Percentiles rank a stretch among this genome's conserved stretches.
Conservation (phyloP, 2,888 invertebrate genomes). For the Cistogaster globosa region DNA sequence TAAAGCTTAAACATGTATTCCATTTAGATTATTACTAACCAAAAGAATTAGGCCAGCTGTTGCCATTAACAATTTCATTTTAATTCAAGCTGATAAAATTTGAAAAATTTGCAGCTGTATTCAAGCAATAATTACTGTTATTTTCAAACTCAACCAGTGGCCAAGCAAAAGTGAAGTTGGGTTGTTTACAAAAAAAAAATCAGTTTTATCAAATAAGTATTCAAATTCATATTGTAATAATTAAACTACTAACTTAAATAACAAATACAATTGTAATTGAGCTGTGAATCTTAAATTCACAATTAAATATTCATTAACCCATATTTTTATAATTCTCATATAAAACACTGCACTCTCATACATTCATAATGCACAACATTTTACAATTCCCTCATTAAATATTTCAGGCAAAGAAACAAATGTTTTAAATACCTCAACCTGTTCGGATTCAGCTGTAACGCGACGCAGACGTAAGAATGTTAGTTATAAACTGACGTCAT, state of each 20-base stretch:
- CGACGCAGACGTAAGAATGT: conserved; percentile 81
- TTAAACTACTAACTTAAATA: not conserved
- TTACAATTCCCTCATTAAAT: conserved; percentile 36
- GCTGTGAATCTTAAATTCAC: not conserved
- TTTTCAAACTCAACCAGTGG: no score
- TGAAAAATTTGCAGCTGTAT: no score
- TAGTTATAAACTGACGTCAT: conserved; percentile 77
- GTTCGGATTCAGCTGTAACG: conserved; percentile 82
- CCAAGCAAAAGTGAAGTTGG: no score
- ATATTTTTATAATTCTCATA: conserved; percentile 4
- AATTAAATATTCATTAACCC: not conserved
- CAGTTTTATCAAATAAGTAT: no score
- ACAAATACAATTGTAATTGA: not conserved
- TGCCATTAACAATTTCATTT: no score
- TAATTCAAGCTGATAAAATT: no score
- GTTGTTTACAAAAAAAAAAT: no score
- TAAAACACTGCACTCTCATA: conserved; percentile 34
- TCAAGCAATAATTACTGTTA: no score
- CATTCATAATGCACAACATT: conserved; percentile 37
- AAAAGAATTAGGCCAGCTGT: no score
- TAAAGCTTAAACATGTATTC: no score
- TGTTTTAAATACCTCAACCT: conserved; percentile 81
- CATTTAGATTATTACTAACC: no score
- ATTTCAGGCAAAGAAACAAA: conserved; percentile 79
- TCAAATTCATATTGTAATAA: no score